Evolutionary conservation across 2,113 vertebrate species (phyloP).

Genomic region (Halichoeres trimaculatus): DNA sequence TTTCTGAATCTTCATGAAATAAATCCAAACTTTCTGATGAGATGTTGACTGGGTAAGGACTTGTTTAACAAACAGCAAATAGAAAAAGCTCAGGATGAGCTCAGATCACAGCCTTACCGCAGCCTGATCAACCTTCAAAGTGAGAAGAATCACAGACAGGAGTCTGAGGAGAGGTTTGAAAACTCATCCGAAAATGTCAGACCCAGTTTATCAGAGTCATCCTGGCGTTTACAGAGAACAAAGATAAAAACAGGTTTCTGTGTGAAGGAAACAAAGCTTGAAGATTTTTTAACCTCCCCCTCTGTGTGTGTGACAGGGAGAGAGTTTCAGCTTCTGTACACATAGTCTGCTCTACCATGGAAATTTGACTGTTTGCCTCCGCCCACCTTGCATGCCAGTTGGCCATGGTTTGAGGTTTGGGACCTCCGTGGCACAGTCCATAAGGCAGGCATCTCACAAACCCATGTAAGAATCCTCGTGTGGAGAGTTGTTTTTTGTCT

Average conservation of each 20-base stretch:
- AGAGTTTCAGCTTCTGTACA: not conserved
- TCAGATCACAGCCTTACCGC: too few species aligned
- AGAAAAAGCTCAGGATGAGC: too few species aligned
- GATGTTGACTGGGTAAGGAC: too few species aligned
- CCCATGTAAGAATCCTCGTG: slow-evolving; percentile 71
- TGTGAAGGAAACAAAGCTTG: too few species aligned
- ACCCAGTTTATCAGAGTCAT: slow-evolving; percentile 21
- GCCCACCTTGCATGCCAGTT: slow-evolving; percentile 69
- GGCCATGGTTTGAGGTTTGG: slow-evolving; percentile 68
- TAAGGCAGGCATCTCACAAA: slow-evolving; percentile 77
- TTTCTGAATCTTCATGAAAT: too few species aligned
- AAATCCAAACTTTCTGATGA: too few species aligned
- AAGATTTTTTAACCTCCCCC: too few species aligned
- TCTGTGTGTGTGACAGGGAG: slow-evolving; percentile 1
- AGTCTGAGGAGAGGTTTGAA: slow-evolving; percentile 30
- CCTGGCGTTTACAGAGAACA: slow-evolving; percentile 8
- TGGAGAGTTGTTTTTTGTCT: slow-evolving; percentile 61
- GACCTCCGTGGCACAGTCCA: slow-evolving; percentile 73
- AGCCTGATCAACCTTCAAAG: too few species aligned
- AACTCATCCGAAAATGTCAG: too few species aligned
- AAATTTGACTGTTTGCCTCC: slow-evolving; percentile 63
- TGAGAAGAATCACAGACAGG: too few species aligned
- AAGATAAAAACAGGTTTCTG: not conserved
- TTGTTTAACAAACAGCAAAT: too few species aligned
- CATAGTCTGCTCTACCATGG: slow-evolving; percentile 42